Evolutionary conservation across 2,113 vertebrate species (phyloP).

Genomic region (Nannospalax galili): DNA sequence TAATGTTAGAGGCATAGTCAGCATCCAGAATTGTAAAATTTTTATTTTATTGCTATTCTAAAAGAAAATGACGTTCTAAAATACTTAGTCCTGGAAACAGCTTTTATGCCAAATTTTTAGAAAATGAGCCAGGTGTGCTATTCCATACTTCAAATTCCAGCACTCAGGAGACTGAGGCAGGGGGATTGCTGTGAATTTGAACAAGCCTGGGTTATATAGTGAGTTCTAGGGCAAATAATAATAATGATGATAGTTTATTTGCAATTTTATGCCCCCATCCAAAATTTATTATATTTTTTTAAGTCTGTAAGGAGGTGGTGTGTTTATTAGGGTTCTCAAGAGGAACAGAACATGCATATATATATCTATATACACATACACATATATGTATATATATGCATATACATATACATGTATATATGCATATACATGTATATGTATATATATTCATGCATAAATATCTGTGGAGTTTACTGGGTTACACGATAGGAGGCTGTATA

Average conservation of each 20-base stretch:
- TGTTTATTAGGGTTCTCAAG: background rate
- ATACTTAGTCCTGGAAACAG: background rate
- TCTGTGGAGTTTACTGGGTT: background rate
- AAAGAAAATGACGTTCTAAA: background rate
- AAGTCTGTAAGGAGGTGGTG: no score
- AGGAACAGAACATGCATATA: background rate
- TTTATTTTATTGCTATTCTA: background rate
- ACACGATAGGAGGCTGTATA: background rate
- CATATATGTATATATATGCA: no score
- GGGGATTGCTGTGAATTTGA: background rate
- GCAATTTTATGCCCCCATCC: background rate
- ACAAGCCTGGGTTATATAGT: background rate
- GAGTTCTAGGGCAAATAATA: background rate
- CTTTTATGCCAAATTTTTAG: background rate
- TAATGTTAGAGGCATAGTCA: background rate
- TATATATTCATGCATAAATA: no score
- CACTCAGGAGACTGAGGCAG: background rate
- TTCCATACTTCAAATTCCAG: background rate
- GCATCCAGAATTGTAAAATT: background rate
- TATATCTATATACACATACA: no score
- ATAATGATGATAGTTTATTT: background rate
- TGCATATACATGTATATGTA: no score
- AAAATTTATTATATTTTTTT: conserved; percentile 15
- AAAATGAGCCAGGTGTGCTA: background rate
- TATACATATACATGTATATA: no score